Evolutionary conservation across 2,888 invertebrate species (phyloP).

Genomic region (Coleophora flavipennella): DNA sequence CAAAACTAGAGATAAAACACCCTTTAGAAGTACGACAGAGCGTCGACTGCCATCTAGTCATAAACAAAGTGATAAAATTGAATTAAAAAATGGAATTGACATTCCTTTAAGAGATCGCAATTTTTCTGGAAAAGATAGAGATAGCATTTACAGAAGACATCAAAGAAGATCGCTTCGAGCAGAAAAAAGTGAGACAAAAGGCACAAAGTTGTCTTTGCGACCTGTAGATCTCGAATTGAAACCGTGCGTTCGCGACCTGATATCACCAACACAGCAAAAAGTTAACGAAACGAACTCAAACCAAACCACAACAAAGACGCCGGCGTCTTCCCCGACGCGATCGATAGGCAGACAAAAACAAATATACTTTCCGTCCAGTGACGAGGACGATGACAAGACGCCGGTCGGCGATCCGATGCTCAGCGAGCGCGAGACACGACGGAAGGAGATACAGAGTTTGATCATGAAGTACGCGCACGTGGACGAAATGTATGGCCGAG

Average conservation of each 20-base stretch:
- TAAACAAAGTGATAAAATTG: constrained; percentile 47
- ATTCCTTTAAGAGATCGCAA: constrained; percentile 36
- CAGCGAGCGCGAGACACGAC: constrained; percentile 82
- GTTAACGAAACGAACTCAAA: constrained; percentile 44
- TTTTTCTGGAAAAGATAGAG: constrained; percentile 59
- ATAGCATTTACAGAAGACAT: constrained; percentile 62
- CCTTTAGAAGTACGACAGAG: constrained; percentile 69
- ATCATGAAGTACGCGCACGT: constrained; percentile 87
- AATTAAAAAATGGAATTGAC: constrained; percentile 54
- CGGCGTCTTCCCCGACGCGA: constrained; percentile 50
- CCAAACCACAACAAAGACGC: constrained; percentile 37
- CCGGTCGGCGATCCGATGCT: constrained; percentile 71
- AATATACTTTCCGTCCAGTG: constrained; percentile 63
- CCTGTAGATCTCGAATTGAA: constrained; percentile 60
- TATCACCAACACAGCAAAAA: constrained; percentile 58
- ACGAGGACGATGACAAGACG: constrained; percentile 69
- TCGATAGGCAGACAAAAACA: constrained; percentile 55
- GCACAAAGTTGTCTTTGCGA: constrained; percentile 62
- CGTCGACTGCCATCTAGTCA: constrained; percentile 47
- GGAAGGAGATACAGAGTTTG: constrained; percentile 87
- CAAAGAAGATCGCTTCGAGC: constrained; percentile 73
- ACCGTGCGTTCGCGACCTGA: constrained; percentile 62
- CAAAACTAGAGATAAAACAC: constrained; percentile 76
- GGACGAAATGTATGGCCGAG: constrained; percentile 78
- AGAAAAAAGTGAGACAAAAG: constrained; percentile 75